These are phyloP conservation scores for Syrphus vitripennis DNA, from an alignment of 2,888 invertebrate species.

Conservation along the genomic window DNA sequence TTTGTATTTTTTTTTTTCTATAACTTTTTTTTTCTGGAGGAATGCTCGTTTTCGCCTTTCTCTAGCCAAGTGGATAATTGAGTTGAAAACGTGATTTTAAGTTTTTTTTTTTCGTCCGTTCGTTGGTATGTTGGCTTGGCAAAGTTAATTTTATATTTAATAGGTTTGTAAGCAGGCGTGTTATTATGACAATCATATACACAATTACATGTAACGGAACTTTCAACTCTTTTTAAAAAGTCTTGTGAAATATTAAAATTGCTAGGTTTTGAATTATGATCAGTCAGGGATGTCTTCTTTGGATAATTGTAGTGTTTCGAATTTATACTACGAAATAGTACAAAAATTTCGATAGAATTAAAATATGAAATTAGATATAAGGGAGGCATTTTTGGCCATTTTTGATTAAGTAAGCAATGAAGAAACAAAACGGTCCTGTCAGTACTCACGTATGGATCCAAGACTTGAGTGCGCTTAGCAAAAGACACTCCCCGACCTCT, in stretches of 20 bases:
- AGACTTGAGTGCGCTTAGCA: too few relatives aligned
- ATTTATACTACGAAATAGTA: too few relatives aligned
- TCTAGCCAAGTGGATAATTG: conserved; percentile 72
- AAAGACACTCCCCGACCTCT: too few relatives aligned
- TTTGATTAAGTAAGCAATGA: too few relatives aligned
- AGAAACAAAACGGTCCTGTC: too few relatives aligned
- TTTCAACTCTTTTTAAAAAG: not conserved
- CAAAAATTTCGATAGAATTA: too few relatives aligned
- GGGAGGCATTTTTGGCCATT: too few relatives aligned
- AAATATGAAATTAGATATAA: too few relatives aligned
- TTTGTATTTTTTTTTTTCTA: conserved; percentile 6
- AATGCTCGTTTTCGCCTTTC: conserved; percentile 62
- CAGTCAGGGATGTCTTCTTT: not conserved
- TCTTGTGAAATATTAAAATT: not conserved
- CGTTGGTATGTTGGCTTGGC: not conserved
- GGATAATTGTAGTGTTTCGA: not conserved
- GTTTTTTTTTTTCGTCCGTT: conserved; percentile 15
- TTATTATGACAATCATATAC: conserved; percentile 35
- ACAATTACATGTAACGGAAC: conserved; percentile 5
- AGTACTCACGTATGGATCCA: too few relatives aligned
- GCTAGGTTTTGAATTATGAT: not conserved
- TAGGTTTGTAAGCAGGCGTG: conserved; percentile 10
- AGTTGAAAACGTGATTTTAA: conserved; percentile 71
- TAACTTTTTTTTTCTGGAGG: not conserved
- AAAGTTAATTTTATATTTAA: conserved; percentile 49